Percentiles rank a stretch among this genome's conserved stretches.
Conservation (phyloP, 1,140 invertebrate genomes). For the Drosophila rufa region DNA sequence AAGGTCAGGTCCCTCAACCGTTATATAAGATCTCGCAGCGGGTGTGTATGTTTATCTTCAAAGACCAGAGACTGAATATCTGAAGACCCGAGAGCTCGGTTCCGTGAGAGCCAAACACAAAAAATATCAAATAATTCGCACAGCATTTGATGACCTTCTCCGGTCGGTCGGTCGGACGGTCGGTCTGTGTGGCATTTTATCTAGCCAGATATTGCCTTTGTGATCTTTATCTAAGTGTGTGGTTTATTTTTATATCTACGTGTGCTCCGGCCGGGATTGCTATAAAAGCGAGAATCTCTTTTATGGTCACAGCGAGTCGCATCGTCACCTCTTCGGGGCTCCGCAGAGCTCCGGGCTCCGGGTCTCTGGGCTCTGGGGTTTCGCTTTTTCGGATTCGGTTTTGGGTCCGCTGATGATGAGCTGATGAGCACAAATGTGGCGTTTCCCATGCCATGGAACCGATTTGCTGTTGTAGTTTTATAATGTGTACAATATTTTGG, state of each 20-base stretch:
- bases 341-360: conserved; percentile 8
- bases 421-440: conserved; percentile 75
- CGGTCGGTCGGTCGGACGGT: conserved; percentile 2
- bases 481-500: conserved; percentile 67
- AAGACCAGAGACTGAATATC: conserved; percentile 23
- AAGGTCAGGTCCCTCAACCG: conserved; percentile 47
- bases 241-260: conserved; percentile 71
- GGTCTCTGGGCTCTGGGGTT: conserved; percentile 2
- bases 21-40: conserved; percentile 46
- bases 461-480: conserved; percentile 52
- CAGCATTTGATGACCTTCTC: conserved; percentile 78
- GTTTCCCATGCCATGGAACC: conserved; percentile 72
- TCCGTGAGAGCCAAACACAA: conserved; percentile 50
- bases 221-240: conserved; percentile 84
- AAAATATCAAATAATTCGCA: conserved; percentile 72
- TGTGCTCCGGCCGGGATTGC: conserved; percentile 66
- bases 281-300: conserved; percentile 81
- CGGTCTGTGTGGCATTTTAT: conserved; percentile 75
- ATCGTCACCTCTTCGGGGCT: conserved; percentile 57
- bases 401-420: conserved; percentile 35
- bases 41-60: conserved; percentile 40
- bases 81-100: conserved; percentile 34
- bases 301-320: conserved; percentile 80
- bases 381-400: conserved; percentile 7
- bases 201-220: conserved; percentile 81